Percentiles rank a stretch among this genome's conserved stretches.
phyloP scores from a whole-genome alignment of 2,113 vertebrate species.

The Thunnus thynnus region DNA sequence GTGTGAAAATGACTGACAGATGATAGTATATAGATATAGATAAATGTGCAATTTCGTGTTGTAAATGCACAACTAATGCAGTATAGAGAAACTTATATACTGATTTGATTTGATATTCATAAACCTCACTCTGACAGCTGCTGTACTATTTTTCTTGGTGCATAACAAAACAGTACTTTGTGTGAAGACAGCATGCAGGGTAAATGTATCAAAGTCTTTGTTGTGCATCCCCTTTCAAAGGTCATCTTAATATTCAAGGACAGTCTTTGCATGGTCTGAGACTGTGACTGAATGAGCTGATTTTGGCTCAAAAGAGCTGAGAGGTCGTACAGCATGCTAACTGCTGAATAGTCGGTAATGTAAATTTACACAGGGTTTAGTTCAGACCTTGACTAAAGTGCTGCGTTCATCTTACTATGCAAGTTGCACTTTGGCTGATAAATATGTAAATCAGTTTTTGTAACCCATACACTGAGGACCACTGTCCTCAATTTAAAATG shows the following conservation, averaged over 20 bases:
- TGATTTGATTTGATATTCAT: constrained; percentile 9
- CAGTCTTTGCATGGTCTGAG: constrained; percentile 35
- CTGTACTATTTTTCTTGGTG: background rate
- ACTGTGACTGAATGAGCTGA: constrained; percentile 57
- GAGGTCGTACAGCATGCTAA: constrained; percentile 48
- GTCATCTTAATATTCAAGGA: constrained; percentile 70
- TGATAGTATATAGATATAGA: constrained; percentile 22
- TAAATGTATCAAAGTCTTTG: constrained; percentile 41
- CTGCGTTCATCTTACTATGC: constrained; percentile 21
- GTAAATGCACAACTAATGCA: background rate
- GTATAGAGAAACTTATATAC: background rate
- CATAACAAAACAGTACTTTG: constrained; percentile 28
- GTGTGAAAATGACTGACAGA: constrained; percentile 40
- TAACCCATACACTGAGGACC: background rate
- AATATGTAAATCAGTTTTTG: constrained; percentile 41
- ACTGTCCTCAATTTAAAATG: background rate
- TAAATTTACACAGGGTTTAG: constrained; percentile 37
- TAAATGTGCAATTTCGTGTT: background rate
- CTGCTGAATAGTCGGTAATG: constrained; percentile 42
- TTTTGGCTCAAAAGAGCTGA: constrained; percentile 43
- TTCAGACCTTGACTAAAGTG: constrained; percentile 56
- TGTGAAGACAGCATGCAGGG: constrained; percentile 14
- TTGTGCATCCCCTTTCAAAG: constrained; percentile 50
- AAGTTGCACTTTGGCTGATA: constrained; percentile 15
- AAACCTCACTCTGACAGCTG: constrained; percentile 6